These are phyloP conservation scores for Drosophila dives DNA, from an alignment of 2,888 invertebrate genomes.

Conservation along the genomic window DNA sequence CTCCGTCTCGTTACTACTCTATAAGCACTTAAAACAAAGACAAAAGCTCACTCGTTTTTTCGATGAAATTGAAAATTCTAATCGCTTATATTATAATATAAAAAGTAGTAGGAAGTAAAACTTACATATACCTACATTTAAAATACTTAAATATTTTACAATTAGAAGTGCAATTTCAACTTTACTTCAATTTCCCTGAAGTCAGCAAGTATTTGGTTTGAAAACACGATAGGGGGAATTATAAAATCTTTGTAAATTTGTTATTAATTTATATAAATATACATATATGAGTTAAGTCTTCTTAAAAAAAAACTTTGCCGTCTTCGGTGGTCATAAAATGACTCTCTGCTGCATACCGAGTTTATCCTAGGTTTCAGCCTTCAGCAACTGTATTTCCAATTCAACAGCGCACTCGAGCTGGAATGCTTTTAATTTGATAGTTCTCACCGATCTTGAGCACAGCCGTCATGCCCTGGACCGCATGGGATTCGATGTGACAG, in stretches of 20 bases:
- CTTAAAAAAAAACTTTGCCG: background rate
- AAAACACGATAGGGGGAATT: background rate
- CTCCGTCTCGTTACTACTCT: background rate
- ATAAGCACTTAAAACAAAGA: background rate
- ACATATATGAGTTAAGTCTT: background rate
- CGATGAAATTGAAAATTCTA: background rate
- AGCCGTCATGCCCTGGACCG: conserved; percentile 80
- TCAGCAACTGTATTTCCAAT: background rate
- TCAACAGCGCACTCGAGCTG: conserved; percentile 75
- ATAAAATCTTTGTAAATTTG: background rate
- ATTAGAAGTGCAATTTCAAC: background rate
- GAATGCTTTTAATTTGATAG: conserved; percentile 79
- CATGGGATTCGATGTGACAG: conserved; percentile 80
- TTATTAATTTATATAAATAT: background rate
- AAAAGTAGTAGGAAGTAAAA: too few relatives aligned
- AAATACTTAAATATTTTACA: background rate
- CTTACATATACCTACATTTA: background rate
- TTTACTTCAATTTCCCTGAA: background rate
- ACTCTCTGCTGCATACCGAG: too few relatives aligned
- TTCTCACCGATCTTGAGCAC: conserved; percentile 81
- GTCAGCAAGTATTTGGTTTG: background rate
- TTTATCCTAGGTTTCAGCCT: too few relatives aligned
- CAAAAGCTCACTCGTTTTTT: background rate
- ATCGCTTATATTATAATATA: too few relatives aligned
- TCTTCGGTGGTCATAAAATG: too few relatives aligned